A percentile compares a stretch with the other conserved stretches of the same genome.
phyloP scores from a whole-genome alignment of 1,140 invertebrate genomes.

The Danaus plexippus region DNA sequence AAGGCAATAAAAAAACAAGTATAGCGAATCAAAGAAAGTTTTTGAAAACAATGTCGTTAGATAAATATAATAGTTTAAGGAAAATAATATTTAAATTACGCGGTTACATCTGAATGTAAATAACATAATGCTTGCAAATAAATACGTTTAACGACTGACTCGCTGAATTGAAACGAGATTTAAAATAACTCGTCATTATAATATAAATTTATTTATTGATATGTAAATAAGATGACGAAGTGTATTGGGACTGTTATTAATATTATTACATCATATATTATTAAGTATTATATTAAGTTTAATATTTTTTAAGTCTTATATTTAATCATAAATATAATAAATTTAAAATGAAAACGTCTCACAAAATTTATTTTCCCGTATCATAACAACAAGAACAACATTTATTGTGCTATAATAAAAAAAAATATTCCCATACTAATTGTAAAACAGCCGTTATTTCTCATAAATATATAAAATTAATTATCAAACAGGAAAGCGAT shows the following conservation, averaged over 20 bases:
- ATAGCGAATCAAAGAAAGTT: too few species aligned
- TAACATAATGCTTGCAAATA: conserved; percentile 17
- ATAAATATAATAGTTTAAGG: conserved; percentile 6
- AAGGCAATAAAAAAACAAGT: too few species aligned
- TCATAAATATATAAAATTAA: conserved; percentile 9
- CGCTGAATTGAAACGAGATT: neutral
- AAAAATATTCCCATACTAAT: conserved; percentile 11
- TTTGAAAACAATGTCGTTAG: too few species aligned
- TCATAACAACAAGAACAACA: too few species aligned
- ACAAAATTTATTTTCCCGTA: too few species aligned
- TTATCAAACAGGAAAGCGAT: conserved; percentile 17
- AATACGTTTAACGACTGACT: conserved; percentile 11
- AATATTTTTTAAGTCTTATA: neutral
- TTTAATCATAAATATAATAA: too few species aligned
- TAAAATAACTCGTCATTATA: too few species aligned
- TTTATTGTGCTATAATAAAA: neutral
- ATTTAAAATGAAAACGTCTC: too few species aligned
- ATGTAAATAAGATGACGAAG: too few species aligned
- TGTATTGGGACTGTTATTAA: neutral
- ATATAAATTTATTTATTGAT: too few species aligned
- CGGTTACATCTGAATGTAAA: conserved; percentile 16
- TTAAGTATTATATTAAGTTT: neutral
- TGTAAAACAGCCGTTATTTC: conserved; percentile 10
- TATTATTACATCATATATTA: conserved; percentile 4
- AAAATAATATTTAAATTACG: conserved; percentile 17